These are phyloP conservation scores for Sebastolobus altivelis DNA, from an alignment of 2,797 vertebrate species.

Conservation along the genomic window DNA sequence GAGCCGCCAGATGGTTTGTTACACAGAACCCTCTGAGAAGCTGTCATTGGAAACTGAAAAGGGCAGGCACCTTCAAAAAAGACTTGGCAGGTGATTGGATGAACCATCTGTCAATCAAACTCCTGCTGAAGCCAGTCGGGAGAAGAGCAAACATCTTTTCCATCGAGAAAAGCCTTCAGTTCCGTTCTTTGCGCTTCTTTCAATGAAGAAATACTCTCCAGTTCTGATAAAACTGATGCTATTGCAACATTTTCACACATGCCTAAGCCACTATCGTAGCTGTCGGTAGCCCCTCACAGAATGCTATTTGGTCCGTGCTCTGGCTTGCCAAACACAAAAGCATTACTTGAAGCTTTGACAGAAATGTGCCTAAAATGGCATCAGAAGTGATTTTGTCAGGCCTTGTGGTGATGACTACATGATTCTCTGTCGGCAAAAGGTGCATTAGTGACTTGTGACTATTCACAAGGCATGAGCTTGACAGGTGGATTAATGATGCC, in stretches of 20 bases:
- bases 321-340: no score
- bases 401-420: not conserved
- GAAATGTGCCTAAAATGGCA: not conserved
- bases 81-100: not conserved
- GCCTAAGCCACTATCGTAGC: not conserved
- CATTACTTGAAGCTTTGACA: not conserved
- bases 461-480: slow-evolving; percentile 15
- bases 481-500: slow-evolving; percentile 10
- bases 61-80: not conserved
- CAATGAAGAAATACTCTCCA: not conserved
- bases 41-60: not conserved
- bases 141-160: no score
- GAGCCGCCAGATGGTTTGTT: not conserved
- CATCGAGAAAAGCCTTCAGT: no score
- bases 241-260: not conserved
- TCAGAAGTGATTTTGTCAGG: not conserved
- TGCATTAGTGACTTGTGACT: not conserved
- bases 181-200: rapidly evolving
- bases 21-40: not conserved
- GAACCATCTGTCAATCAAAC: not conserved
- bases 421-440: not conserved
- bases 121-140: no score
- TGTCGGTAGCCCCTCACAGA: no score
- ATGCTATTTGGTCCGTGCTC: no score
- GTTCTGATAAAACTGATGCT: not conserved